Evolutionary conservation across 2,797 vertebrate genomes (phyloP).

Genomic region (Heteromormyrus szaboi): DNA sequence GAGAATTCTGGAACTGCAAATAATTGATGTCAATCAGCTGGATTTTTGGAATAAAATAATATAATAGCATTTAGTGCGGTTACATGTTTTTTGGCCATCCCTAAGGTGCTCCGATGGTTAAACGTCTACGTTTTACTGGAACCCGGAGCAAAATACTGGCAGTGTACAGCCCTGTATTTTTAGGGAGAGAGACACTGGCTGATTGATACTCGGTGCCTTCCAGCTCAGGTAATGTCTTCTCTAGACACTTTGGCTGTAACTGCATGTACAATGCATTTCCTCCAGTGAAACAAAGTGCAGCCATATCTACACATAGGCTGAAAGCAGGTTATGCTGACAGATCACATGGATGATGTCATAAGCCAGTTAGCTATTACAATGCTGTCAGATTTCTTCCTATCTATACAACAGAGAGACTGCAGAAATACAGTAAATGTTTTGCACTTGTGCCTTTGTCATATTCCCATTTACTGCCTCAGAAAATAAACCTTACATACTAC

Average conservation of each 20-base stretch:
- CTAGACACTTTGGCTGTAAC: not conserved
- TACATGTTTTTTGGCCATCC: not conserved
- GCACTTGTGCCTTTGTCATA: constrained; percentile 9
- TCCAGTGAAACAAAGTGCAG: not conserved
- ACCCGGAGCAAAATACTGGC: not conserved
- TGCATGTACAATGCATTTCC: not conserved
- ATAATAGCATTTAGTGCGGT: not conserved
- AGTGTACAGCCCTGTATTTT: not conserved
- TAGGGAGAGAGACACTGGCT: not conserved
- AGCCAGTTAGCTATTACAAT: not conserved
- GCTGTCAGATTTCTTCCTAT: not conserved
- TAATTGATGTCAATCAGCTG: not conserved
- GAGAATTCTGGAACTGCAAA: not conserved
- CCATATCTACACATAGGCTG: not conserved
- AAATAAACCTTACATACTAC: not conserved
- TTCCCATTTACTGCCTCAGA: not conserved
- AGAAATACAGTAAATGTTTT: not conserved
- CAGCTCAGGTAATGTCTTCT: not conserved
- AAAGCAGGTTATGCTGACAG: not conserved
- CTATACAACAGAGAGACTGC: not conserved
- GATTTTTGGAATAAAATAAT: not conserved
- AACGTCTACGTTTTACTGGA: not conserved
- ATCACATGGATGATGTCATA: not conserved
- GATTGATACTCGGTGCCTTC: not conserved
- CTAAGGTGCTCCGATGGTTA: not conserved